Conservation (phyloP, 2,797 vertebrate genomes). For the Megalops cyprinoides region DNA sequence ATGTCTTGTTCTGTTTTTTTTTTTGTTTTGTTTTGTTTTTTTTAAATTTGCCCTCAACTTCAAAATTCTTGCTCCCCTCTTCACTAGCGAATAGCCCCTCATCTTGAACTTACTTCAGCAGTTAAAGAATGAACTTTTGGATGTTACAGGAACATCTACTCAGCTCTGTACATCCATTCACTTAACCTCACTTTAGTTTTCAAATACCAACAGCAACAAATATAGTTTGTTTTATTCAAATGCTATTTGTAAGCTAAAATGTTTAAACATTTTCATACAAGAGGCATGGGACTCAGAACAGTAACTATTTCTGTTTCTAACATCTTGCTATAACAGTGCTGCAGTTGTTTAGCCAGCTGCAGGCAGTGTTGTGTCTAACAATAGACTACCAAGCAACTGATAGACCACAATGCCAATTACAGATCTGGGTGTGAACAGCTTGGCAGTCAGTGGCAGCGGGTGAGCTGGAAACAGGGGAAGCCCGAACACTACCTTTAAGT, state of each 20-base stretch:
- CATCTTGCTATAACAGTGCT: conserved; percentile 15
- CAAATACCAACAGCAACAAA: too few relatives aligned
- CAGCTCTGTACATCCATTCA: too few relatives aligned
- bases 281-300: too few relatives aligned
- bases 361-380: not conserved
- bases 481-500: too few relatives aligned
- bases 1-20: not conserved
- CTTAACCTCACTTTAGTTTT: too few relatives aligned
- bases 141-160: too few relatives aligned
- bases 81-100: not conserved
- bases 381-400: not conserved
- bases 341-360: conserved; percentile 19
- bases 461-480: too few relatives aligned
- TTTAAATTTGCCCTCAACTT: not conserved
- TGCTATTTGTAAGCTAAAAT: not conserved
- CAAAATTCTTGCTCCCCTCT: too few relatives aligned
- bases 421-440: too few relatives aligned
- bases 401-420: not conserved
- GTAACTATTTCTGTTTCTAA: not conserved
- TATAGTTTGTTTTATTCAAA: not conserved
- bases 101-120: not conserved
- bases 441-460: not conserved
- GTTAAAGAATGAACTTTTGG: too few relatives aligned
- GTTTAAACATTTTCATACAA: not conserved
- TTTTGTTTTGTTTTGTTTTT: not conserved